phyloP scores from a whole-genome alignment of 1,140 invertebrate genomes.

The Bombus difficillimus region DNA sequence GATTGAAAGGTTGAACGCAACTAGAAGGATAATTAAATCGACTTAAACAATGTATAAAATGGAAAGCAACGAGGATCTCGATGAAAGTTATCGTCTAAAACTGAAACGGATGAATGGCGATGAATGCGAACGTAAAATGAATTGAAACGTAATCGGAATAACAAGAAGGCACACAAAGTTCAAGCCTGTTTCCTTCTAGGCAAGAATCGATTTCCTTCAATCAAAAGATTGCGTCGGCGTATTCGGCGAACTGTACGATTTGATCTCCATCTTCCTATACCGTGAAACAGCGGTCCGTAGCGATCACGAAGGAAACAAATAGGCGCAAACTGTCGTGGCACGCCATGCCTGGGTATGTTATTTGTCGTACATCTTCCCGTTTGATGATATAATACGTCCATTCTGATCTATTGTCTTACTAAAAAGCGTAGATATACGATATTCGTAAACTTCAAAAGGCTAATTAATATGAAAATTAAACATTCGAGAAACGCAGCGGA shows the following conservation, averaged over 20 bases:
- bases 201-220: conserved; percentile 6
- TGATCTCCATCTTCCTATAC: conserved; percentile 58
- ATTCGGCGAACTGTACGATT: conserved; percentile 59
- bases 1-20: background rate
- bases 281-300: no score
- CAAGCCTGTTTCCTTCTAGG: background rate
- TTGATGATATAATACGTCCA: background rate
- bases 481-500: background rate
- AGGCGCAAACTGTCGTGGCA: background rate
- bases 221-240: background rate
- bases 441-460: background rate
- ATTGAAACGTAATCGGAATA: background rate
- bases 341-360: background rate
- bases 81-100: background rate
- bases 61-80: background rate
- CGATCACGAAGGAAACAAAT: conserved; percentile 12
- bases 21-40: background rate
- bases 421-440: background rate
- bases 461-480: background rate
- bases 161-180: background rate
- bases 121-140: background rate
- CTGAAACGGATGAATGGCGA: background rate
- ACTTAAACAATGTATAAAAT: background rate
- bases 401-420: background rate
- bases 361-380: background rate